These are phyloP conservation scores for Okamejei kenojei DNA, from an alignment of 2,797 vertebrate species.

Conservation along the genomic window DNA sequence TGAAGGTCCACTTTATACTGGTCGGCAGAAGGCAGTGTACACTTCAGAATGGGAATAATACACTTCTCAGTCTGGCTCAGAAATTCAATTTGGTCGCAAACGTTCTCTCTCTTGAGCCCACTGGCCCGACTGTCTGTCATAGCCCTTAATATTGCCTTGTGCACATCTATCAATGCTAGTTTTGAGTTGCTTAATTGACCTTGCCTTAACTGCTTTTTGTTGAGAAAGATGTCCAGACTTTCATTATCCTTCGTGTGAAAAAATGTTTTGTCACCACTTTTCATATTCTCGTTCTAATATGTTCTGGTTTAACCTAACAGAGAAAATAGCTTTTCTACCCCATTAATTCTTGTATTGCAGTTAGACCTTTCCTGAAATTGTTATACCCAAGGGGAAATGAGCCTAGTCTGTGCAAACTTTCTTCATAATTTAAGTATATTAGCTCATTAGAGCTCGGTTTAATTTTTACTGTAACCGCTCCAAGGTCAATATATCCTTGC, in stretches of 20 bases:
- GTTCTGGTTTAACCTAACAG: background rate
- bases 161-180: background rate
- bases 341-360: background rate
- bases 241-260: background rate
- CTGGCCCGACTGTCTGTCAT: background rate
- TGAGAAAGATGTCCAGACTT: background rate
- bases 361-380: background rate
- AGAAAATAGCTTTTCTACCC: background rate
- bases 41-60: background rate
- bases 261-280: background rate
- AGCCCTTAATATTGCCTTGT: background rate
- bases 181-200: background rate
- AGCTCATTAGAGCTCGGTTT: background rate
- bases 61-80: background rate
- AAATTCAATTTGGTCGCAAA: background rate
- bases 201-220: background rate
- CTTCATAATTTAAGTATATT: slow-evolving; percentile 5
- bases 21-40: background rate
- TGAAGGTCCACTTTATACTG: background rate
- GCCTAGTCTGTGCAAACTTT: background rate
- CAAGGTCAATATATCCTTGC: background rate
- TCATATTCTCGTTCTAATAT: background rate
- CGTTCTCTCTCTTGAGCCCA: background rate
- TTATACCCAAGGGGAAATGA: background rate
- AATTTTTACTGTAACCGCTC: background rate